Percentiles rank a stretch among this genome's conserved stretches.
Evolutionary conservation across 2,888 invertebrate species (phyloP).

Genomic region (Polymixis flavicincta): DNA sequence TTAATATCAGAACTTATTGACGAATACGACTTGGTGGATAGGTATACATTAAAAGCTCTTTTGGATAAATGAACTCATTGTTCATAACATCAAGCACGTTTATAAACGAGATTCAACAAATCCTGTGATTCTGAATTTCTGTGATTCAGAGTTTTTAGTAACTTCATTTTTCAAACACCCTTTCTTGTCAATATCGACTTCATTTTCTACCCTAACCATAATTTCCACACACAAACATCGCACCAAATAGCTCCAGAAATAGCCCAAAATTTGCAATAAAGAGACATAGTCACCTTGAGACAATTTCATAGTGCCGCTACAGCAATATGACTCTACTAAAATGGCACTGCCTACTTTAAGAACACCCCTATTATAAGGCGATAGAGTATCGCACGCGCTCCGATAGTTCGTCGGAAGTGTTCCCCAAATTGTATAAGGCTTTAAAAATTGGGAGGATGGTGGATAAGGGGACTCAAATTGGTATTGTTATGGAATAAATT

Average conservation of each 20-base stretch:
- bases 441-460: conserved; percentile 46
- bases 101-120: background rate
- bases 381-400: conserved; percentile 50
- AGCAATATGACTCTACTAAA: conserved; percentile 53
- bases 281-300: conserved; percentile 28
- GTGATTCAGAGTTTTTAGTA: background rate
- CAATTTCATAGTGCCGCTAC: conserved; percentile 39
- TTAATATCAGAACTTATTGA: background rate
- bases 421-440: conserved; percentile 58
- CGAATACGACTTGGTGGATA: background rate
- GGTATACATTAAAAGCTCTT: too few relatives aligned
- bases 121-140: background rate
- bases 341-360: conserved; percentile 18
- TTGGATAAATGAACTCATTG: too few relatives aligned
- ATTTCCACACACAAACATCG: too few relatives aligned
- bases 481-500: conserved; percentile 56
- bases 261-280: conserved; percentile 33
- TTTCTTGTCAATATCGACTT: too few relatives aligned
- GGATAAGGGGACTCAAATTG: conserved; percentile 45
- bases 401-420: conserved; percentile 50
- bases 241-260: conserved; percentile 3
- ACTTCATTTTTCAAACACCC: background rate
- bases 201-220: too few relatives aligned
- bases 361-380: conserved; percentile 51
- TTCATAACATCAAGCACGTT: background rate